These are phyloP conservation scores for Todus mexicanus DNA, from an alignment of 2,797 vertebrate species.

Conservation along the genomic window DNA sequence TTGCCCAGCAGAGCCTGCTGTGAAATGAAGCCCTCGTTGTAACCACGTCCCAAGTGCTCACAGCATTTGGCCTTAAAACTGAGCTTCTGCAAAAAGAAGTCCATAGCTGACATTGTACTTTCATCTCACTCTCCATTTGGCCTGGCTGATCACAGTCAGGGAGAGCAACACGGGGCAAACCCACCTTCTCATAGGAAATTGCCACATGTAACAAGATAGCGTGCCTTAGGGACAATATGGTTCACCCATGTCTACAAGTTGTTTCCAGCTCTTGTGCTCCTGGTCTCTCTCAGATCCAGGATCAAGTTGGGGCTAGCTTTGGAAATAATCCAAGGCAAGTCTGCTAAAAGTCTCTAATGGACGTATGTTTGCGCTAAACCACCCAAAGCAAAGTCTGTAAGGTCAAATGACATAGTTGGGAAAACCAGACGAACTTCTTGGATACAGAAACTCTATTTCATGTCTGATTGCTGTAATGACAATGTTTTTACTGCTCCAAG, in stretches of 20 bases:
- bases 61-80: background rate
- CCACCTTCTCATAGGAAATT: background rate
- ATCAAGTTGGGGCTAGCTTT: background rate
- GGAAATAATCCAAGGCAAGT: background rate
- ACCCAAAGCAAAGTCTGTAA: background rate
- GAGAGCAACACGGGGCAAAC: background rate
- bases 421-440: background rate
- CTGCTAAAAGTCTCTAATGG: background rate
- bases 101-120: background rate
- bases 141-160: background rate
- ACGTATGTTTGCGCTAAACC: background rate
- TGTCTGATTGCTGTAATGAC: background rate
- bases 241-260: background rate
- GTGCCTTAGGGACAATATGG: background rate
- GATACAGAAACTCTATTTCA: background rate
- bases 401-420: background rate
- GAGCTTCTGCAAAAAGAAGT: background rate
- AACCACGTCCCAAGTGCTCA: background rate
- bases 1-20: background rate
- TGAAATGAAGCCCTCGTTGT: background rate
- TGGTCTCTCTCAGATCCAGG: background rate
- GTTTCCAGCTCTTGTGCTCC: background rate
- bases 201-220: fast-evolving
- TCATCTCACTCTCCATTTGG: background rate
- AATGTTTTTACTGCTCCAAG: background rate